phyloP scores from a whole-genome alignment of 2,113 vertebrate genomes.

The Muntiacus reevesi region DNA sequence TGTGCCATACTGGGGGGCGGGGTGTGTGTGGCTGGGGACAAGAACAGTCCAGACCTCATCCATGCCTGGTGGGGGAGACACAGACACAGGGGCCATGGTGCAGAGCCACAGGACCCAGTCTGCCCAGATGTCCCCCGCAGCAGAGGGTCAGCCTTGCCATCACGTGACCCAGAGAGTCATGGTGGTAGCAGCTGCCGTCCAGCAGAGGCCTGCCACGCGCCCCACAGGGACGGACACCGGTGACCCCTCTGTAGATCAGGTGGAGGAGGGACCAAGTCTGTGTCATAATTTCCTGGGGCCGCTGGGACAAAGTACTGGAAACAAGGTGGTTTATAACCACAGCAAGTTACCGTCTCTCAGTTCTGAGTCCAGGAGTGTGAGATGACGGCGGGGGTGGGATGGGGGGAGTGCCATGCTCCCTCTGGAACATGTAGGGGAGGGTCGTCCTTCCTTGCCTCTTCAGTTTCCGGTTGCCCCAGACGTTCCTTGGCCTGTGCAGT shows the following conservation, averaged over 20 bases:
- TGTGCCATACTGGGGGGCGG: background rate
- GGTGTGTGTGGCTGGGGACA: background rate
- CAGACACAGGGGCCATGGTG: background rate
- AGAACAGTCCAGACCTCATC: background rate
- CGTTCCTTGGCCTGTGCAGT: accelerated
- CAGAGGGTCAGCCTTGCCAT: background rate
- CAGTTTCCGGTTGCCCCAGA: background rate
- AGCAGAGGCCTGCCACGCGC: background rate
- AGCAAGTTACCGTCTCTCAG: background rate
- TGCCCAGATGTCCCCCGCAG: background rate
- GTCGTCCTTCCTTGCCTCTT: background rate
- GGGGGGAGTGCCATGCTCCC: accelerated
- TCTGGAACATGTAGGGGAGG: background rate
- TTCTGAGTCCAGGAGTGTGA: background rate
- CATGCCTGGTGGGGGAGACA: background rate
- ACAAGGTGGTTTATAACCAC: too few relatives aligned
- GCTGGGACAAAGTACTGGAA: accelerated
- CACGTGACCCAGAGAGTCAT: accelerated
- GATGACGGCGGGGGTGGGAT: accelerated
- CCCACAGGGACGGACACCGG: accelerated
- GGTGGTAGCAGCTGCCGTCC: background rate
- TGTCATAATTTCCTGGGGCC: background rate
- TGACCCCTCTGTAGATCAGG: background rate
- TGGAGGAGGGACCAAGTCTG: too few relatives aligned
- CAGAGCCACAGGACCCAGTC: background rate